Base-by-base conservation (phyloP, 2,113 vertebrate species). In the Coregonus clupeaformis region DNA sequence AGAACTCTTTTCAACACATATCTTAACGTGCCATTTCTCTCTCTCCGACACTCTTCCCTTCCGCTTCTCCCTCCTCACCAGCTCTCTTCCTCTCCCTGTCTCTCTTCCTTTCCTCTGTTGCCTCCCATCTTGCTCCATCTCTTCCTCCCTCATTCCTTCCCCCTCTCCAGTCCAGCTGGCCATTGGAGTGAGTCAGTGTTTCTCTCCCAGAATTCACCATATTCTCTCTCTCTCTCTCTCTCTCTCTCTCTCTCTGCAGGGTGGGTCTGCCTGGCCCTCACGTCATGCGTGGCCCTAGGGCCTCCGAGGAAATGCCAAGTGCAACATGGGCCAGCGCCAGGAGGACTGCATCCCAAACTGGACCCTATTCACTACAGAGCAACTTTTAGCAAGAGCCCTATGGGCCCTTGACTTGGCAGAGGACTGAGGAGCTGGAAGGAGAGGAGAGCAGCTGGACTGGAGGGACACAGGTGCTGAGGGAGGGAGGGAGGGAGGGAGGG, bases 231-330 rank as follows among this genome's bases (percentile, higher is more conserved):
- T 3, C 29, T 29, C 29, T 29, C 3, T 29, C 29, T 29, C 3
- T 29, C 3, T 29, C 75, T 84, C 87, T 87, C 72, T 74, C 82
- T 81, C 66, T 80, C 77, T 85, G 87, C 79, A 84, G 87, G 88
- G 86, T 42, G 36, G 36, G 36, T 85, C 84, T 49, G 84, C 87
- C 85, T 87, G 84, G 87, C 86, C 87, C 59, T 89, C 90, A 91
- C 89, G 89, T 91, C 91, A 91, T 91, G 89, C 85, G 78, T 87
- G 87, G 86, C 89, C 90, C 87, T 87, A 77, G 89, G 89, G 85
- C 85, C 89, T 90, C 86, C 82, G 86, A 92, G 90, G 89, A 90
- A 85, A 91, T 92, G 92, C 92, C 92, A 93, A 93, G 91, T 90
- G 91, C 89, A 92, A 92, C 89, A 93, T 86, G 82, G 88, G 86